phyloP scores from a whole-genome alignment of 2,888 invertebrate genomes.

The Cheilosia impressa region DNA sequence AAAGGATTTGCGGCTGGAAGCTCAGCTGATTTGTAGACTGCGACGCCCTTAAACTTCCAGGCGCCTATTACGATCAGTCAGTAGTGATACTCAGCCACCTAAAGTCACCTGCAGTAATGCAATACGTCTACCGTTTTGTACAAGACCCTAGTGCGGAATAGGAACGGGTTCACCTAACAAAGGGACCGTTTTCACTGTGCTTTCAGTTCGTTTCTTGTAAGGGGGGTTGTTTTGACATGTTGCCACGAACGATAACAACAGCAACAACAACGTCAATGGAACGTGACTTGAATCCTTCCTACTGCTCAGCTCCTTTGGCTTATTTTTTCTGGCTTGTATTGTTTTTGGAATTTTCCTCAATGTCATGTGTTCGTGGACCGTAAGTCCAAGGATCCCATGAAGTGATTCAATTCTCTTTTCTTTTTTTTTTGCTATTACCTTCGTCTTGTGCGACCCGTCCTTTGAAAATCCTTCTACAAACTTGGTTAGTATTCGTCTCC shows the following conservation, averaged over 20 bases:
- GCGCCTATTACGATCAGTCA: background rate
- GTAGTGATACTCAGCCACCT: background rate
- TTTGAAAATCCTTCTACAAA: conserved; percentile 59
- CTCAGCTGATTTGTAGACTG: too few relatives aligned
- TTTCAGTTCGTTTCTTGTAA: conserved; percentile 22
- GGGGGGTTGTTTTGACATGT: conserved; percentile 49
- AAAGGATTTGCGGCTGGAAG: too few relatives aligned
- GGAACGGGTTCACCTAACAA: conserved; percentile 20
- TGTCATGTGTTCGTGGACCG: conserved; percentile 40
- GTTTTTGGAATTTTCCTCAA: conserved; percentile 30
- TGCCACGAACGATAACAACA: conserved; percentile 31
- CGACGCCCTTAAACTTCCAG: background rate
- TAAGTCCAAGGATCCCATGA: conserved; percentile 23
- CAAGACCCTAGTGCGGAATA: conserved; percentile 22
- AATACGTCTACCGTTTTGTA: conserved; percentile 28
- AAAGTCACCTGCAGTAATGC: conserved; percentile 24
- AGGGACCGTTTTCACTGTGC: conserved; percentile 17
- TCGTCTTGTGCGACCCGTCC: conserved; percentile 3
- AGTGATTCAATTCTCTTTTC: background rate
- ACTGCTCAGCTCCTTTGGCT: conserved; percentile 9
- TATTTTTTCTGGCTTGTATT: conserved; percentile 1
- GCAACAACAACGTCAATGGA: conserved; percentile 35
- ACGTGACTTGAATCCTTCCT: conserved; percentile 64
- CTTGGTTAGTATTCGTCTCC: conserved; percentile 60
- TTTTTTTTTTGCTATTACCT: conserved; percentile 11